These are phyloP conservation scores for Chrysogorgia sp. DNA, from an alignment of 92 coral and sea anemone species.

Conservation along the genomic window DNA sequence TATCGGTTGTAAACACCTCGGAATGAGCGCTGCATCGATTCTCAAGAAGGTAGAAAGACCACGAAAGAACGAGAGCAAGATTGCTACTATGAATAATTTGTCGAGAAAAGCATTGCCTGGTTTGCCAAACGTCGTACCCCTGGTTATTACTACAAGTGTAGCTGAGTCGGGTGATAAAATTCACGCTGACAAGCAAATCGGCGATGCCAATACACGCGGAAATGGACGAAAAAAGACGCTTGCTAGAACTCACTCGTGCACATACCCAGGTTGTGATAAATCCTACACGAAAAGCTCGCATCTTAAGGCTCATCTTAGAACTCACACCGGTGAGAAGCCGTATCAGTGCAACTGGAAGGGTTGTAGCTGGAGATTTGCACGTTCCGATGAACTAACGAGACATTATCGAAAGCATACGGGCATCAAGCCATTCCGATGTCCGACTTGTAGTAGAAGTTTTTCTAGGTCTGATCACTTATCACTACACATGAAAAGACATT, in stretches of 20 bases:
- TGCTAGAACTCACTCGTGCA: constrained; percentile 97
- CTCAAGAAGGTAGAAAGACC: constrained; percentile 45
- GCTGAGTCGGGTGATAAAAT: constrained; percentile 69
- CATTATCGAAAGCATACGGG: constrained; percentile 99
- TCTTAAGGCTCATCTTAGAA: constrained; percentile 97
- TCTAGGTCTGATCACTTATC: constrained; percentile 98
- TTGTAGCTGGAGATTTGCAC: constrained; percentile 96
- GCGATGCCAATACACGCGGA: constrained; percentile 63
- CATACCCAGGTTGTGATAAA: constrained; percentile 96
- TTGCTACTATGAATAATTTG: constrained; percentile 59
- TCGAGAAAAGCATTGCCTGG: constrained; percentile 62
- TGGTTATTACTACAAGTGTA: constrained; percentile 52
- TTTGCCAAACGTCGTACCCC: constrained; percentile 56
- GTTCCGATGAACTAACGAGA: constrained; percentile 97
- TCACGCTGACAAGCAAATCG: constrained; percentile 57
- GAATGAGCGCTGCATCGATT: constrained; percentile 24
- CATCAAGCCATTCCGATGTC: constrained; percentile 94
- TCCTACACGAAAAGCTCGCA: constrained; percentile 98
- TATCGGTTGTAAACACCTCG: constrained; percentile 36
- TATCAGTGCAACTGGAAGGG: constrained; percentile 99
- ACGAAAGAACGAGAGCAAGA: constrained; percentile 43
- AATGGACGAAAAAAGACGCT: constrained; percentile 89
- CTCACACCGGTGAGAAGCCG: constrained; percentile 99
- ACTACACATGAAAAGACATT: constrained; percentile 97
- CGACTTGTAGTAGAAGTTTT: constrained; percentile 95